phyloP scores from a whole-genome alignment of 1,140 invertebrate genomes.

The Rhizoglyphus robini region DNA sequence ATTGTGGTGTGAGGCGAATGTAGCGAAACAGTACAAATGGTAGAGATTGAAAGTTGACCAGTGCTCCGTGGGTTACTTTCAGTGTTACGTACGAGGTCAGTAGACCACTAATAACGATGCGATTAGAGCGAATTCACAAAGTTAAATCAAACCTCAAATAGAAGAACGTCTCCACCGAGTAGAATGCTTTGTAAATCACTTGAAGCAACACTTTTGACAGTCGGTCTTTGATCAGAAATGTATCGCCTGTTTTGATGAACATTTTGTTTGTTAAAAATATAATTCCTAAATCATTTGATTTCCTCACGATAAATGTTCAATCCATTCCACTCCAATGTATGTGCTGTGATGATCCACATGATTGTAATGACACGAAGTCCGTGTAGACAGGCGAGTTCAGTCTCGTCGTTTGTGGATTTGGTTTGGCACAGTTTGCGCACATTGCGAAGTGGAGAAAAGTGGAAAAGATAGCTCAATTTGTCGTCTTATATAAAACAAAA shows the following conservation, averaged over 20 bases:
- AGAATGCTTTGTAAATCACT: not conserved
- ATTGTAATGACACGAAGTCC: constrained; percentile 27
- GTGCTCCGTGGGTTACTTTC: constrained; percentile 19
- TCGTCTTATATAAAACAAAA: too few relatives aligned
- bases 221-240: not conserved
- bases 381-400: constrained; percentile 24
- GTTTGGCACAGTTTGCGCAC: not conserved
- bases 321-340: constrained; percentile 43
- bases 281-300: too few relatives aligned
- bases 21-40: constrained; percentile 27
- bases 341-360: constrained; percentile 28
- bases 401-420: too few relatives aligned
- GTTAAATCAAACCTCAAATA: too few relatives aligned
- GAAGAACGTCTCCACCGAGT: constrained; percentile 20
- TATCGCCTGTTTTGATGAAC: not conserved
- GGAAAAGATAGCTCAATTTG: too few relatives aligned
- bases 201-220: not conserved
- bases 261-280: too few relatives aligned
- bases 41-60: constrained; percentile 22
- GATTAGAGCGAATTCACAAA: too few relatives aligned
- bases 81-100: constrained; percentile 23
- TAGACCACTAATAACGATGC: constrained; percentile 25
- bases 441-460: not conserved
- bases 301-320: constrained; percentile 12
- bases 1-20: constrained; percentile 27